These are phyloP conservation scores for Pseudococcus jackbeardsleyi DNA, from an alignment of 2,888 invertebrate species.

Conservation along the genomic window DNA sequence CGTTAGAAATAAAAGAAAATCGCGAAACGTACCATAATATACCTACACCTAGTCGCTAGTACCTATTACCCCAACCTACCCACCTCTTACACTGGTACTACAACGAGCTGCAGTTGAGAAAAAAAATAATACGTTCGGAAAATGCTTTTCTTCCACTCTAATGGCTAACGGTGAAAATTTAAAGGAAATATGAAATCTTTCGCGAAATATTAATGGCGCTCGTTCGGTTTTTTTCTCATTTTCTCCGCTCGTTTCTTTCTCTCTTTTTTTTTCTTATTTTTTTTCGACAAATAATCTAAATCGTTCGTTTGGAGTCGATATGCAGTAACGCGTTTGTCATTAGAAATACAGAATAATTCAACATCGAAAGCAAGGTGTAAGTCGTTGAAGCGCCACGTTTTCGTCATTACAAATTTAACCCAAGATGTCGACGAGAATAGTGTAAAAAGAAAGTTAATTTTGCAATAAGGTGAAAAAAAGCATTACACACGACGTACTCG, in stretches of 20 bases:
- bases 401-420: background rate
- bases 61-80: background rate
- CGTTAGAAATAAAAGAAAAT: background rate
- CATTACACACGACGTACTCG: too few species aligned
- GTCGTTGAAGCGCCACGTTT: background rate
- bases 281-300: slow-evolving; percentile 3
- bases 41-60: background rate
- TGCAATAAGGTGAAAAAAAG: too few species aligned
- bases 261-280: background rate
- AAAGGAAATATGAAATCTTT: slow-evolving; percentile 48
- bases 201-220: slow-evolving; percentile 47
- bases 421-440: too few species aligned
- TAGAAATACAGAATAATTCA: background rate
- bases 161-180: slow-evolving; percentile 40
- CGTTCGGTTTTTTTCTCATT: background rate
- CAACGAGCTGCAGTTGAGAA: background rate
- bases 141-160: slow-evolving; percentile 49
- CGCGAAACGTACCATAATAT: background rate
- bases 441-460: too few species aligned
- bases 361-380: background rate
- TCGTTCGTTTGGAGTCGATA: slow-evolving; percentile 32
- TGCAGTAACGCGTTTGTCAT: slow-evolving; percentile 14
- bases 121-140: slow-evolving; percentile 46
- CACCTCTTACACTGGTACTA: background rate
- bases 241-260: background rate